A percentile compares a stretch with the other conserved stretches of the same genome.
phyloP scores from a whole-genome alignment of 53 echinoderm and acorn worm genomes.

The Echinometra lucunter region DNA sequence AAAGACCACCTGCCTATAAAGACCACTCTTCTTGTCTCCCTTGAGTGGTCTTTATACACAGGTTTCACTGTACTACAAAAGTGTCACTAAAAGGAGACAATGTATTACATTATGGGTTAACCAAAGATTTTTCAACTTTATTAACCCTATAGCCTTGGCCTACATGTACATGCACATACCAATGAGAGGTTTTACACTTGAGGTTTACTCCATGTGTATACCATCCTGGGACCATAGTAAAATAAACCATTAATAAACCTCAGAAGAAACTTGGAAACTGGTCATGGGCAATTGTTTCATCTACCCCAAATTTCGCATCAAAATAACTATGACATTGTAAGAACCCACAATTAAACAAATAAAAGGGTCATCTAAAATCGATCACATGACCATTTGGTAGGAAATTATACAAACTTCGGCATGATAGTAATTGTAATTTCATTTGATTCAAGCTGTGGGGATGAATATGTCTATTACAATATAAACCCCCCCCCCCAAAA shows the following conservation, averaged over 20 bases:
- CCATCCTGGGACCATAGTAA: background rate
- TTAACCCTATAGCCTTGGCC: background rate
- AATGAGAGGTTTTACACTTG: background rate
- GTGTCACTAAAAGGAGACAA: no score
- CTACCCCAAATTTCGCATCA: background rate
- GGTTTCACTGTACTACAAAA: no score
- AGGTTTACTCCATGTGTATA: background rate
- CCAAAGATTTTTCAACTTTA: background rate
- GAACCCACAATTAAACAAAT: background rate
- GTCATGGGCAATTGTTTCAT: background rate
- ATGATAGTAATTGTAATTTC: background rate
- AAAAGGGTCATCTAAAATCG: background rate
- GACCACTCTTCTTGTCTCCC: no score
- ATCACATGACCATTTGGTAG: background rate
- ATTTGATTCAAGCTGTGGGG: no score
- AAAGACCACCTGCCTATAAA: no score
- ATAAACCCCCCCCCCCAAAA: no score
- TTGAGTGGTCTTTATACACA: no score
- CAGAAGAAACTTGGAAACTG: background rate
- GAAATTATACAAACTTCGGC: background rate
- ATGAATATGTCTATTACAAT: no score
- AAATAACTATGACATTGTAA: background rate
- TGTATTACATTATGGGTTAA: no score
- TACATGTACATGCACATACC: no score
- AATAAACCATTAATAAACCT: background rate